Evolutionary conservation across 2,888 invertebrate genomes (phyloP).

Genomic region (Scrobipalpa atriplicella): DNA sequence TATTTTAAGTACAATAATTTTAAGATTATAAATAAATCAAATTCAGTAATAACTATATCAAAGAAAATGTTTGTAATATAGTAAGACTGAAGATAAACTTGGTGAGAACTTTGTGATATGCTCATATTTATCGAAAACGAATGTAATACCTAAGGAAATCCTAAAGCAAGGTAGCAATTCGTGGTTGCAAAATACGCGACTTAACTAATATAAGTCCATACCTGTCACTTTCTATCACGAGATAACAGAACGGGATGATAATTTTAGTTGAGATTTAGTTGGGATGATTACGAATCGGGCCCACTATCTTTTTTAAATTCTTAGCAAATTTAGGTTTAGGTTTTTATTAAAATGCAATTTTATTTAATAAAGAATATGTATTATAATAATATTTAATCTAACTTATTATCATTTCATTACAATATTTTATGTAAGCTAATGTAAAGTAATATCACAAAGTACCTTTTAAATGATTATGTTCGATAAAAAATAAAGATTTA

Average conservation of each 20-base stretch:
- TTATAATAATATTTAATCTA: constrained; percentile 55
- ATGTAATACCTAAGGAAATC: not conserved
- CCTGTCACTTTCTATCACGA: no score
- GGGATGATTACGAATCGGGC: no score
- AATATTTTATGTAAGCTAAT: constrained; percentile 46
- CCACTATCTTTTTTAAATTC: not conserved
- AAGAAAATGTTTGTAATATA: not conserved
- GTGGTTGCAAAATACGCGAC: no score
- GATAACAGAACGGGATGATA: no score
- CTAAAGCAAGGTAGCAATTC: not conserved
- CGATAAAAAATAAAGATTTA: constrained; percentile 30
- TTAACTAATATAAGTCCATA: no score
- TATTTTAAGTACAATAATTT: not conserved
- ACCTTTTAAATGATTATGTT: constrained; percentile 41
- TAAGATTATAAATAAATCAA: not conserved
- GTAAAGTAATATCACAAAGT: constrained; percentile 55
- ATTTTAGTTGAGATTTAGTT: no score
- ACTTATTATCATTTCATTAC: constrained; percentile 58
- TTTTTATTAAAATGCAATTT: not conserved
- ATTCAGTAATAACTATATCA: not conserved
- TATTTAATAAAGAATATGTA: constrained; percentile 28
- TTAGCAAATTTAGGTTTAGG: no score
- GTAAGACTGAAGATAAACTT: not conserved
- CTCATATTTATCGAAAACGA: constrained; percentile 5
- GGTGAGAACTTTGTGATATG: not conserved